Evolutionary conservation across 2,888 invertebrate genomes (phyloP).

Genomic region (Mythimna lalbum): DNA sequence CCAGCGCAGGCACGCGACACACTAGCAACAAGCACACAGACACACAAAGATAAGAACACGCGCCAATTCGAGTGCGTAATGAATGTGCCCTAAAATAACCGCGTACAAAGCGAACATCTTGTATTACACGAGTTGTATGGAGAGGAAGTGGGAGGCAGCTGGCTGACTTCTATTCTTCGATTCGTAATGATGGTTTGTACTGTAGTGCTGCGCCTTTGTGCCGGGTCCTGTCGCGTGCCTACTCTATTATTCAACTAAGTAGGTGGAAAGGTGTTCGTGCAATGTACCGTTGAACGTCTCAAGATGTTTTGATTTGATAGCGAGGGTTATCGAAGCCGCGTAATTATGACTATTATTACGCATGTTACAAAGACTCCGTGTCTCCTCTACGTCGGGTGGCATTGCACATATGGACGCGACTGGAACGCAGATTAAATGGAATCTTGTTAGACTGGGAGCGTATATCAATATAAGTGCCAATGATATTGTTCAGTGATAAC

Average conservation of each 20-base stretch:
- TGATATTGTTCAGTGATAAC: conserved; percentile 19
- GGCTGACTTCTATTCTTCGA: conserved; percentile 84
- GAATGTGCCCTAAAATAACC: conserved; percentile 88
- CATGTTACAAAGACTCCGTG: conserved; percentile 15
- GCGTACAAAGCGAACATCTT: conserved; percentile 85
- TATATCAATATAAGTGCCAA: conserved; percentile 5
- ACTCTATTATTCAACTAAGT: conserved; percentile 80
- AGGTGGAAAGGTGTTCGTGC: conserved; percentile 88
- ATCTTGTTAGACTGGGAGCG: conserved; percentile 35
- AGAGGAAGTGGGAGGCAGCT: conserved; percentile 90
- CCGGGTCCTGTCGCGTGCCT: conserved; percentile 88
- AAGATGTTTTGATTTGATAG: conserved; percentile 85
- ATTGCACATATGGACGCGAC: conserved; percentile 15
- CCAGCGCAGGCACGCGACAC: conserved; percentile 61
- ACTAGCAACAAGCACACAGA: conserved; percentile 68
- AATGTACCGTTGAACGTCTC: conserved; percentile 82
- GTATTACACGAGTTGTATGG: conserved; percentile 87
- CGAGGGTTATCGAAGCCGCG: conserved; percentile 59
- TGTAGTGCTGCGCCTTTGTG: conserved; percentile 84
- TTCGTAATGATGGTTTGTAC: conserved; percentile 86
- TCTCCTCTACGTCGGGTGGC: conserved; percentile 12
- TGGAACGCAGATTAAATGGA: conserved; percentile 25
- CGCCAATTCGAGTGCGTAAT: conserved; percentile 88
- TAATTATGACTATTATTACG: conserved; percentile 61
- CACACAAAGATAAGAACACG: conserved; percentile 87